Evolutionary conservation across 2,113 vertebrate genomes (phyloP).

Genomic region (Cisticola juncidis): DNA sequence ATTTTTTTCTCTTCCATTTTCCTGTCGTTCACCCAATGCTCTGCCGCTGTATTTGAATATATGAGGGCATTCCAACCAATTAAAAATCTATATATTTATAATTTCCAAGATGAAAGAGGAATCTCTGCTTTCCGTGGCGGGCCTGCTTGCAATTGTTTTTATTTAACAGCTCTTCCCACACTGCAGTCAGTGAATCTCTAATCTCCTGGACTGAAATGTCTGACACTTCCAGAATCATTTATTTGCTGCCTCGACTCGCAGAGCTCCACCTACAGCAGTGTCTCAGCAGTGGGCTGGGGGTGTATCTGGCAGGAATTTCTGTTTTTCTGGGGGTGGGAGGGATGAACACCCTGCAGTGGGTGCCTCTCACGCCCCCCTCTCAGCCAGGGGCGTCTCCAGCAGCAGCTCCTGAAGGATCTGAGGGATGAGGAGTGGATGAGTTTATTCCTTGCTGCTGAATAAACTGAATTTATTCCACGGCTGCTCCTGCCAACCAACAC

Average conservation of each 20-base stretch:
- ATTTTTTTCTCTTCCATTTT: not conserved
- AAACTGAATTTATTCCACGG: not conserved
- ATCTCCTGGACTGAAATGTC: not conserved
- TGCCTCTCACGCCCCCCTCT: not conserved
- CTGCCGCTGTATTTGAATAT: not conserved
- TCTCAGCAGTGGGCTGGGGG: not conserved
- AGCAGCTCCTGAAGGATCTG: not conserved
- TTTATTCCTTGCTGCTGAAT: not conserved
- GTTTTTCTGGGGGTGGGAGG: not conserved
- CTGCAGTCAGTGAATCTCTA: not conserved
- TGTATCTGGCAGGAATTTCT: not conserved
- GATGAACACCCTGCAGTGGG: not conserved
- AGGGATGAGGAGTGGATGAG: not conserved
- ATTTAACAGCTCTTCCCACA: conserved; percentile 32
- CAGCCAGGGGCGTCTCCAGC: not conserved
- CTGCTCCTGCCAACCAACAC: not conserved
- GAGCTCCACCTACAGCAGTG: not conserved
- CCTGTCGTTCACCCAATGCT: not conserved
- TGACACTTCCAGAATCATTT: not conserved
- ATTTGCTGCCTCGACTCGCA: not conserved
- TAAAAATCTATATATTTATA: not conserved
- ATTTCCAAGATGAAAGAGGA: not conserved
- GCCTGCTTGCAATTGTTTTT: not conserved
- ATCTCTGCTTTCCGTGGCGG: not conserved
- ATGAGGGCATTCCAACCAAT: not conserved